Evolutionary conservation across 2,888 invertebrate genomes (phyloP).

Genomic region (Athalia cordata): DNA sequence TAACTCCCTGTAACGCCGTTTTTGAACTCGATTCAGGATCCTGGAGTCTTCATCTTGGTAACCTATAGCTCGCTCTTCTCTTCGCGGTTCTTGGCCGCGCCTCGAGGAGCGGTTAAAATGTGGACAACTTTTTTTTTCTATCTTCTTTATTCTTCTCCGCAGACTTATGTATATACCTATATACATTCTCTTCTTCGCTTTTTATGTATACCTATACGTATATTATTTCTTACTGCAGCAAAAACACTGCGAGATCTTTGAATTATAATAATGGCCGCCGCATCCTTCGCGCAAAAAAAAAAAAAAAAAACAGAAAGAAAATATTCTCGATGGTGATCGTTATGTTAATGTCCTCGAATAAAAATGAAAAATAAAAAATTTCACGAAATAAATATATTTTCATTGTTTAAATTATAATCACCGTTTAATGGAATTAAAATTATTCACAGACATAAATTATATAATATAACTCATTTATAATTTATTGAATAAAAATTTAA

Average conservation of each 20-base stretch:
- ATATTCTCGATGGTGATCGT: background rate
- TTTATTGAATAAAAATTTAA: too few relatives aligned
- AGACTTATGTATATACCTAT: background rate
- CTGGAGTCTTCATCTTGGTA: slow-evolving; percentile 1
- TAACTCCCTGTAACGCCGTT: slow-evolving; percentile 18
- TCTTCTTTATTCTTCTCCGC: background rate
- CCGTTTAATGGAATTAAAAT: too few relatives aligned
- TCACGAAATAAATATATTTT: too few relatives aligned
- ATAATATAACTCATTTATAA: too few relatives aligned
- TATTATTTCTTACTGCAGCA: background rate
- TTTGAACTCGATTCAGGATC: background rate
- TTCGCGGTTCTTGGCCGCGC: slow-evolving; percentile 2
- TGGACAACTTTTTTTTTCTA: background rate
- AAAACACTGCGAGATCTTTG: slow-evolving; percentile 60
- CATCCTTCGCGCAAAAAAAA: slow-evolving; percentile 45
- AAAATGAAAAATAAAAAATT: too few relatives aligned
- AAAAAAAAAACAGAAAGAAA: background rate
- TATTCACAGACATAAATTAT: too few relatives aligned
- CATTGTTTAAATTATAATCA: too few relatives aligned
- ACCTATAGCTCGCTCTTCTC: background rate
- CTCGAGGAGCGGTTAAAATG: slow-evolving; percentile 22
- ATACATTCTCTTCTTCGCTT: background rate
- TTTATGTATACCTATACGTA: background rate
- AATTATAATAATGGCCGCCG: slow-evolving; percentile 68
- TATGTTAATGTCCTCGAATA: background rate